These are phyloP conservation scores for Peromyscus nudipes DNA, from an alignment of 2,797 vertebrate species.

Conservation along the genomic window DNA sequence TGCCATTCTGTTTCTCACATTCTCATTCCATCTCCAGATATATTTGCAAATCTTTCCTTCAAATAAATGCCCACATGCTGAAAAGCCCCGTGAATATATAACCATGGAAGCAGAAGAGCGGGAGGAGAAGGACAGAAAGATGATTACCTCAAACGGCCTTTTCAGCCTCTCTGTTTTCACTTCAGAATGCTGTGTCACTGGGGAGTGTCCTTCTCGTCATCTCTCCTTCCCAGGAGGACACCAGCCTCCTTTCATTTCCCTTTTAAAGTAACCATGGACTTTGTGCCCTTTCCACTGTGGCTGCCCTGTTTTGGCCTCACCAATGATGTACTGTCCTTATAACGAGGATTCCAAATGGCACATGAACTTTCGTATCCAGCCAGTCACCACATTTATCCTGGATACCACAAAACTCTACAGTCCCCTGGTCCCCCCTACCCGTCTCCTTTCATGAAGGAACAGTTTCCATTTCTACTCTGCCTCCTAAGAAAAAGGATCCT, in stretches of 20 bases:
- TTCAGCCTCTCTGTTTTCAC: not conserved
- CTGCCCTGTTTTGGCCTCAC: not conserved
- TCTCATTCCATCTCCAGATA: not conserved
- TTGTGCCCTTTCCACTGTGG: constrained; percentile 6
- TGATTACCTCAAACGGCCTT: not conserved
- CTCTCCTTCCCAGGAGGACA: constrained; percentile 14
- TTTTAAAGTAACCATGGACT: constrained; percentile 70
- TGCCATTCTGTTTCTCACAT: not conserved
- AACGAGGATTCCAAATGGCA: constrained; percentile 61
- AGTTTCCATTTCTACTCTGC: not conserved
- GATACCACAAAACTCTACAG: not conserved
- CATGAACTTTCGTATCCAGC: not conserved
- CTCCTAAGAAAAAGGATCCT: not conserved
- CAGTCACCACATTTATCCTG: not conserved
- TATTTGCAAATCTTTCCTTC: not conserved
- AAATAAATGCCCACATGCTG: not conserved
- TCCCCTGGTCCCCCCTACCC: not conserved
- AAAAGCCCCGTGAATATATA: not conserved
- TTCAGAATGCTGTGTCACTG: not conserved
- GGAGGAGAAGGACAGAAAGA: not conserved
- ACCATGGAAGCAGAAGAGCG: not conserved
- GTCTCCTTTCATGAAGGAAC: constrained; percentile 57
- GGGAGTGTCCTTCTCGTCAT: not conserved
- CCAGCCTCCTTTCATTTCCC: constrained; percentile 64
- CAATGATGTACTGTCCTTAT: constrained; percentile 62